phyloP scores from a whole-genome alignment of 2,797 vertebrate genomes.

The Phoebastria nigripes region DNA sequence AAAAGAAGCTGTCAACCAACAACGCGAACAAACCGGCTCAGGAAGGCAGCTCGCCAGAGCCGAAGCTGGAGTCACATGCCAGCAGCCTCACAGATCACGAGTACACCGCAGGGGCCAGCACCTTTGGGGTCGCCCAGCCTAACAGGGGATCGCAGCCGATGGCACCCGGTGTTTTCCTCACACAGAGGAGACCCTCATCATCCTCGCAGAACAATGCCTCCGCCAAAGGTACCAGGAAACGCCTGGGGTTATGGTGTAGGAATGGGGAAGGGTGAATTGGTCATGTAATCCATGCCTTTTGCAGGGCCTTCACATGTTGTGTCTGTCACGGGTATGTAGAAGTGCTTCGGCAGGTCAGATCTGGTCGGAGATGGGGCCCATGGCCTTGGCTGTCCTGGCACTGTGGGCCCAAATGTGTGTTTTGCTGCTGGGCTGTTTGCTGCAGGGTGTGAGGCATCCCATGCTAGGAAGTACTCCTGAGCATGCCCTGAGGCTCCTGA shows the following conservation, averaged over 20 bases:
- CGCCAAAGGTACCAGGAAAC: constrained; percentile 79
- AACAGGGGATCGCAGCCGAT: constrained; percentile 87
- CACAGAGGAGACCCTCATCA: constrained; percentile 87
- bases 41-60: constrained; percentile 92
- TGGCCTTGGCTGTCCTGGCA: not conserved
- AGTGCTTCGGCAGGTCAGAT: not conserved
- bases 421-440: not conserved
- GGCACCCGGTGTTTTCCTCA: constrained; percentile 95
- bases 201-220: constrained; percentile 90
- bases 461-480: not conserved
- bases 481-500: not conserved
- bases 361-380: not conserved
- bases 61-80: constrained; percentile 84
- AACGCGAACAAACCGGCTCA: constrained; percentile 80
- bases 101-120: constrained; percentile 80
- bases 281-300: not conserved
- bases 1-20: constrained; percentile 87
- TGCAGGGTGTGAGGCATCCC: not conserved
- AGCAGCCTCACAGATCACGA: constrained; percentile 91
- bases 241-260: constrained; percentile 29
- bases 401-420: not conserved
- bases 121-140: constrained; percentile 81
- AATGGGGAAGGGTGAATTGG: constrained; percentile 34
- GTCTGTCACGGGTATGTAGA: not conserved
- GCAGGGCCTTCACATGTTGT: not conserved